Evolutionary conservation across 2,113 vertebrate species (phyloP).

Genomic region (Pristiophorus japonicus): DNA sequence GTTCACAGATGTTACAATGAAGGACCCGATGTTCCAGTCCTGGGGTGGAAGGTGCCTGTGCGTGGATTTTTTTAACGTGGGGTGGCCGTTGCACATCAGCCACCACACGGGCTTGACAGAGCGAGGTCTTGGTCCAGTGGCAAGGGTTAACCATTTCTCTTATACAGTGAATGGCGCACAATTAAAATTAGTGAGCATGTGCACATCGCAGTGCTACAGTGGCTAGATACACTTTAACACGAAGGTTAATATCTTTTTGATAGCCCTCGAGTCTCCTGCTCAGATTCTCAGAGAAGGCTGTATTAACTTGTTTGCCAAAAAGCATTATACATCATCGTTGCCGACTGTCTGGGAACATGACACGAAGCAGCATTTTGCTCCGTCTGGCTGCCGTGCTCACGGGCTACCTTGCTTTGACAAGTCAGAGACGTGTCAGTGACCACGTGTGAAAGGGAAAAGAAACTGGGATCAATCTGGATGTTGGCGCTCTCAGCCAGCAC

Average conservation of each 20-base stretch:
- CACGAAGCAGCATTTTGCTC: not conserved
- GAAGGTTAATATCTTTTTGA: not conserved
- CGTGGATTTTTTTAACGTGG: too few relatives aligned
- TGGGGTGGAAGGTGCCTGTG: too few relatives aligned
- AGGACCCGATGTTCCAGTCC: too few relatives aligned
- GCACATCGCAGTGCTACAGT: not conserved
- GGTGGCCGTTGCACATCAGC: too few relatives aligned
- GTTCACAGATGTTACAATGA: too few relatives aligned
- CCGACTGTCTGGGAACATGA: not conserved
- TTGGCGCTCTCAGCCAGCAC: not conserved
- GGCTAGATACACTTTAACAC: not conserved
- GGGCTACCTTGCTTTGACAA: not conserved
- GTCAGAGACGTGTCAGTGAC: not conserved
- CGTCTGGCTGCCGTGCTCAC: not conserved
- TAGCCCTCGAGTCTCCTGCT: not conserved
- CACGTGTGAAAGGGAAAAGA: not conserved
- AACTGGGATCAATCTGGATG: not conserved
- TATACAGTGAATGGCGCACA: too few relatives aligned
- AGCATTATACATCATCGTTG: not conserved
- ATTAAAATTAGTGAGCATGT: too few relatives aligned
- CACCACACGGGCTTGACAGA: too few relatives aligned
- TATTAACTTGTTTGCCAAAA: not conserved
- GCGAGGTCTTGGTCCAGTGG: too few relatives aligned
- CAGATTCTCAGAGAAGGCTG: not conserved
- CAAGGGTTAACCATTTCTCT: too few relatives aligned